Percentiles rank a stretch among this genome's conserved stretches.
Conservation (phyloP, 2,797 vertebrate genomes). For the Crenuchus spilurus region DNA sequence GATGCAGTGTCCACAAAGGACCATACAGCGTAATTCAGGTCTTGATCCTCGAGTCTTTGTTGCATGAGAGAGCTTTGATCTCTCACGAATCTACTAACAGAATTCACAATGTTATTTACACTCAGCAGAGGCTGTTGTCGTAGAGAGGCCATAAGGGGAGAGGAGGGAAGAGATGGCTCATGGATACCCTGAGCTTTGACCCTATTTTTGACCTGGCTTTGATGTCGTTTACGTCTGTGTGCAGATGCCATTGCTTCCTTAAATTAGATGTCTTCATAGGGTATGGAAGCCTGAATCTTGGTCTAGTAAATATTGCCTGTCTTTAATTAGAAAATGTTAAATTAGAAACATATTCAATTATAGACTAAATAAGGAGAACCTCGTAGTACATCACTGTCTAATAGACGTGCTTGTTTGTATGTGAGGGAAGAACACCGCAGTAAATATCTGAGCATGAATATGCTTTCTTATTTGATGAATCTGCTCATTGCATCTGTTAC, state of each 20-base stretch:
- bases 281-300: background rate
- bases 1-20: constrained; percentile 23
- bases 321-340: no score
- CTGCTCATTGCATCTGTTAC: no score
- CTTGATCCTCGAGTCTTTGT: constrained; percentile 45
- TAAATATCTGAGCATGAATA: no score
- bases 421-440: no score
- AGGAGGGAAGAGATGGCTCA: background rate
- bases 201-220: constrained; percentile 45
- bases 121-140: constrained; percentile 34
- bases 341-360: no score
- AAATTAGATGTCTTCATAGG: constrained; percentile 3
- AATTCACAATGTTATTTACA: constrained; percentile 64
- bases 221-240: constrained; percentile 32
- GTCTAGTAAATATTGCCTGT: background rate
- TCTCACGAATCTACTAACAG: constrained; percentile 50
- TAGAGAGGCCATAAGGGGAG: background rate
- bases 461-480: no score
- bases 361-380: no score
- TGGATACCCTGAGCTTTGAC: constrained; percentile 36
- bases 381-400: no score
- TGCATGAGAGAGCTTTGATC: constrained; percentile 58
- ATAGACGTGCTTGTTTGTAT: no score
- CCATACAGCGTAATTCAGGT: constrained; percentile 50
- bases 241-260: constrained; percentile 3